Base-by-base conservation (phyloP, 2,797 vertebrate genomes). In the Rachycentron canadum region DNA sequence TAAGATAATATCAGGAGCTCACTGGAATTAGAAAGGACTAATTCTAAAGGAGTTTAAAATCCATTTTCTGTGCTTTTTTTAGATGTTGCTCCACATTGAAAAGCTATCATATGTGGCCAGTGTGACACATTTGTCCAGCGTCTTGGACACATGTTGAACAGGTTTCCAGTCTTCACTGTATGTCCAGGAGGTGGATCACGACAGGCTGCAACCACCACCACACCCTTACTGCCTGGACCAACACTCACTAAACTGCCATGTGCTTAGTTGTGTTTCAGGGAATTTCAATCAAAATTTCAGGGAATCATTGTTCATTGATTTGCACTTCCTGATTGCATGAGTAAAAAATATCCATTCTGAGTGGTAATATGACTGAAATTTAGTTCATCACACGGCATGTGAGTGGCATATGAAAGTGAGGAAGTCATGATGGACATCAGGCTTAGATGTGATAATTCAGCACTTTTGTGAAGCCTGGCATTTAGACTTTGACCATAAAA, bases 161-260 rank as follows among this genome's bases (percentile, higher is more conserved):
- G 52, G 55, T 73, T 85, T 62, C 78, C 69, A 76, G 66, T 78
- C 70, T 83, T 77, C 58, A 69, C 69, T 88, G 79, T 69, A 62
- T 69, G 79, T 73, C 81, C 65, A 43, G 69, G 71, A 80, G 65
- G 62, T 59, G 60, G 77, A 83, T 72, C 66, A 83, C 56, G 74
- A 73, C 58, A 40, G 69, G 69, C 73, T 69, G 11, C 70, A 86
- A 87, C 78, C 57, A 66, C 64, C 69, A 78, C 85, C 88, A 73
- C 80, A 41, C 81, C 67, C 77, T 76, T 4, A 61, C 68, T 60
- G 76, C 64, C 69, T 77, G 59, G 70, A 76, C 43, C 61, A 14
- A 7, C 14, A 63, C 32, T 61, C 34, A n/a, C 9, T 26, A 14
- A 70, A 69, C 23, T 38, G 16, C 34, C 58, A 17, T 55, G 16